Conservation (phyloP, 1,140 invertebrate genomes). For the Gryon sp. region DNA sequence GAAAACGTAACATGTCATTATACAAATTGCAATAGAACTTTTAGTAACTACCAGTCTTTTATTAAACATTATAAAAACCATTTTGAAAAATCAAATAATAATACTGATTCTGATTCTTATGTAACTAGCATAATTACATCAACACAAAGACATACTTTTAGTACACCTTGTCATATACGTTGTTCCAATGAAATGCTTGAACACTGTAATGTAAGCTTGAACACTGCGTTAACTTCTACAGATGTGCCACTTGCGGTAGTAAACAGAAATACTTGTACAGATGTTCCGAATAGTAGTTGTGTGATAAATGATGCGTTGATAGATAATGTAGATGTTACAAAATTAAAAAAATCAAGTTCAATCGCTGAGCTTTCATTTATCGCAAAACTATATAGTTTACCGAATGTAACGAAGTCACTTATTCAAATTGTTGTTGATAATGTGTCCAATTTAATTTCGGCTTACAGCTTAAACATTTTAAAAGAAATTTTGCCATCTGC, state of each 20-base stretch:
- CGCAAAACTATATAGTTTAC: background rate
- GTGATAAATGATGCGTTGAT: too few relatives aligned
- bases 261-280: background rate
- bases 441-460: background rate
- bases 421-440: background rate
- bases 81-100: background rate
- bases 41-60: background rate
- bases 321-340: background rate
- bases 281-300: too few relatives aligned
- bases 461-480: background rate
- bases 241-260: background rate
- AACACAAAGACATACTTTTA: too few relatives aligned
- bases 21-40: slow-evolving; percentile 11
- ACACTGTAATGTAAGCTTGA: too few relatives aligned
- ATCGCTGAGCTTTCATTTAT: background rate
- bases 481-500: background rate
- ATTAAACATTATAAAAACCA: slow-evolving; percentile 4
- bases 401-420: background rate
- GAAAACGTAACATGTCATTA: slow-evolving; percentile 4
- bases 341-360: background rate
- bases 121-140: too few relatives aligned
- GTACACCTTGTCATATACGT: too few relatives aligned
- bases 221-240: too few relatives aligned
- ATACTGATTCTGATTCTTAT: too few relatives aligned
- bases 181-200: too few relatives aligned